phyloP scores from a whole-genome alignment of 2,797 vertebrate species.

The Tapirus indicus region DNA sequence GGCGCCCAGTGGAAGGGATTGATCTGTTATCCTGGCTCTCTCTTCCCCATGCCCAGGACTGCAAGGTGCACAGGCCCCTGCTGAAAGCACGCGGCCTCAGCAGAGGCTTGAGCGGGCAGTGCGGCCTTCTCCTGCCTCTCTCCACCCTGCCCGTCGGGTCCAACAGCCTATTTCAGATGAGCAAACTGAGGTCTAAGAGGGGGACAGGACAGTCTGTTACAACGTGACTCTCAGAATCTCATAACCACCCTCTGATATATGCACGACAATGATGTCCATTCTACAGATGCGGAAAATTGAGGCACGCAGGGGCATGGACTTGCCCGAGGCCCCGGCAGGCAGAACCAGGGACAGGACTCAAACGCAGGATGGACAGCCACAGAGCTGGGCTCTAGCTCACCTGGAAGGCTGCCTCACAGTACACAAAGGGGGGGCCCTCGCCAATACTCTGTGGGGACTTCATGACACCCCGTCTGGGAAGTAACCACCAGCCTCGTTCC shows the following conservation, averaged over 20 bases:
- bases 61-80: accelerated
- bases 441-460: not conserved
- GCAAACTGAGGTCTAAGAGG: not conserved
- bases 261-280: accelerated
- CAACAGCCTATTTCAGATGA: too few relatives aligned
- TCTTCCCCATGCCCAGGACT: not conserved
- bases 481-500: not conserved
- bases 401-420: not conserved
- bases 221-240: not conserved
- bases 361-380: accelerated
- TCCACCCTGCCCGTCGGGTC: not conserved
- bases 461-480: accelerated
- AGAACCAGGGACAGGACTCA: not conserved
- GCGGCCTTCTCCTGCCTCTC: not conserved
- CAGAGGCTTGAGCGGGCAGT: not conserved
- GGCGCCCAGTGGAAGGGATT: not conserved
- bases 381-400: not conserved
- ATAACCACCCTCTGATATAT: not conserved
- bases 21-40: accelerated
- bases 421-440: accelerated
- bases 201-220: accelerated
- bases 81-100: accelerated
- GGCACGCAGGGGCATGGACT: slow-evolving; percentile 1
- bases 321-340: not conserved
- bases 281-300: not conserved